These are phyloP conservation scores for Prunella himalayana DNA, from an alignment of 2,113 vertebrate genomes.

Conservation along the genomic window DNA sequence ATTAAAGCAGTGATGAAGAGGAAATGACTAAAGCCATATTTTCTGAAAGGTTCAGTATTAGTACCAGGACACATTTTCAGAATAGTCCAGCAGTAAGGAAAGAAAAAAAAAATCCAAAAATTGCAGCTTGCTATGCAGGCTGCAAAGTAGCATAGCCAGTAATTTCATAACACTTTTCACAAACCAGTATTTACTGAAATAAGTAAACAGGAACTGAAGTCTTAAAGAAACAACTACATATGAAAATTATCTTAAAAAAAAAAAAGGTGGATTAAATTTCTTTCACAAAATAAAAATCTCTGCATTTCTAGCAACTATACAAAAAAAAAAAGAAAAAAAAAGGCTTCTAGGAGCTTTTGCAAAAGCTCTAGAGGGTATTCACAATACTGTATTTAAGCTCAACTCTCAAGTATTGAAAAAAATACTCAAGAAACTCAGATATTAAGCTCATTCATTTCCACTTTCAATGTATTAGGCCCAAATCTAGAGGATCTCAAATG, in stretches of 20 bases:
- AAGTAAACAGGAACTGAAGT: not conserved
- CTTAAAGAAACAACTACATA: not conserved
- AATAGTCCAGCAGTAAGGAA: not conserved
- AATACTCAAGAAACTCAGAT: not conserved
- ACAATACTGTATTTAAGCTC: not conserved
- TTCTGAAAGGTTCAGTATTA: not conserved
- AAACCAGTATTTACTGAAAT: not conserved
- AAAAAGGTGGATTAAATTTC: not conserved
- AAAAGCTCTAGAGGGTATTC: not conserved
- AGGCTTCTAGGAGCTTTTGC: not conserved
- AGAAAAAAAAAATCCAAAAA: not conserved
- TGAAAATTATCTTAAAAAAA: not conserved
- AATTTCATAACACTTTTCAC: not conserved
- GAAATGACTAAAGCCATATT: not conserved
- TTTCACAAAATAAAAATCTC: not conserved
- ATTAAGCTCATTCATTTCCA: not conserved
- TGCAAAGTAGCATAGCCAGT: not conserved
- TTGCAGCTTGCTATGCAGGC: not conserved
- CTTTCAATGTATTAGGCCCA: not conserved
- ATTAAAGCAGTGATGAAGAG: not conserved
- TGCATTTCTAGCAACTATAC: not conserved
- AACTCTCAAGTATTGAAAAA: not conserved
- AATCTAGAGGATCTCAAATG: not conserved
- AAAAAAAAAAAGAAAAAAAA: not conserved
- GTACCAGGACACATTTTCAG: not conserved